A percentile compares a stretch with the other conserved stretches of the same genome.
Conservation (phyloP, 2,113 vertebrate genomes). For the Sphyrna mokarran region DNA sequence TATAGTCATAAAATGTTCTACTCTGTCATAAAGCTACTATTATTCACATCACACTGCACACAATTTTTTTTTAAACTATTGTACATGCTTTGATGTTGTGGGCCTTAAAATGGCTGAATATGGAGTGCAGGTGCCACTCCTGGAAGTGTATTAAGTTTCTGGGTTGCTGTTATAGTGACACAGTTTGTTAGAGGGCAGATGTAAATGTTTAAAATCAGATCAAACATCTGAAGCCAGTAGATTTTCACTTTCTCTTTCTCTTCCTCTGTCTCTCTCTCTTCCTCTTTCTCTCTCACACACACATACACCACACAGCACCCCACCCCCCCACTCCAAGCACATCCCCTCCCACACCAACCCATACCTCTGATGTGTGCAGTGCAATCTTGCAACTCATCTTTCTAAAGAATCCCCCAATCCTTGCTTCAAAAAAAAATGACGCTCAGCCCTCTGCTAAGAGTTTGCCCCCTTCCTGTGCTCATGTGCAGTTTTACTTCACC, state of each 20-base stretch:
- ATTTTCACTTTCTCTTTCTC: neutral
- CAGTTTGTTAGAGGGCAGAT: neutral
- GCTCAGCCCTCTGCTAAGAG: conserved; percentile 24
- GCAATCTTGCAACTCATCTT: neutral
- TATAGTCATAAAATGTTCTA: conserved; percentile 45
- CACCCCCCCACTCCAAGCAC: neutral
- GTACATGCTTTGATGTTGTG: neutral
- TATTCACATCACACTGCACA: neutral
- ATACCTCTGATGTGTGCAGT: neutral
- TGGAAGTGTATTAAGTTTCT: conserved; percentile 19
- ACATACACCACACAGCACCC: neutral
- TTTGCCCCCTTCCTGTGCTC: conserved; percentile 37
- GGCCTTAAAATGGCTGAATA: conserved; percentile 25
- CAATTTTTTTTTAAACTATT: neutral
- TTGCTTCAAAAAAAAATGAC: conserved; percentile 11
- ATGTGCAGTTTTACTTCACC: conserved; percentile 44
- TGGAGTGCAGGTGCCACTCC: neutral
- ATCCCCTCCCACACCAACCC: neutral
- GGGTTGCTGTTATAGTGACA: neutral
- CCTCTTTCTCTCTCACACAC: neutral
- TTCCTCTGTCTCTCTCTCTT: too few relatives aligned
- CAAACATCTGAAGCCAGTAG: conserved; percentile 15
- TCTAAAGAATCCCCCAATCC: neutral
- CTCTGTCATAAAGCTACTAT: conserved; percentile 40
- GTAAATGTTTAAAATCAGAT: neutral